A percentile compares a stretch with the other conserved stretches of the same genome.
These are phyloP conservation scores for Sturnus vulgaris DNA, from an alignment of 2,113 vertebrate species.

Conservation along the genomic window DNA sequence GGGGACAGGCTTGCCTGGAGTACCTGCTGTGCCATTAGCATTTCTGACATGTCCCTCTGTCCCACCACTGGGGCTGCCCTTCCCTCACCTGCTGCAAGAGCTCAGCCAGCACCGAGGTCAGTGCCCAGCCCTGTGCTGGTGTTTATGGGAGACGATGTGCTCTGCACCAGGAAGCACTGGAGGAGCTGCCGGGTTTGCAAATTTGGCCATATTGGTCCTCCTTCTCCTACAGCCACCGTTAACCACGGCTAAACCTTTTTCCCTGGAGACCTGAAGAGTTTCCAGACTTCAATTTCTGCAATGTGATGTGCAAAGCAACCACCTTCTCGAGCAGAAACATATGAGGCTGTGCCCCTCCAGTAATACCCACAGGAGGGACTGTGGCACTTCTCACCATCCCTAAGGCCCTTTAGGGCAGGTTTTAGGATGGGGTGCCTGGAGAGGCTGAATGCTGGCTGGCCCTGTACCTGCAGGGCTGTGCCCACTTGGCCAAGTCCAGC, in stretches of 20 bases:
- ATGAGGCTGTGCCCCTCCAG: neutral
- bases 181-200: neutral
- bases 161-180: neutral
- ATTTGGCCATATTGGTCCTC: neutral
- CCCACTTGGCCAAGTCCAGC: neutral
- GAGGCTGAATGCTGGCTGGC: neutral
- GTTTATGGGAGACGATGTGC: neutral
- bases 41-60: neutral
- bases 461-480: neutral
- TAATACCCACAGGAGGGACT: rapidly evolving
- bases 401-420: neutral
- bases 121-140: neutral
- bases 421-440: neutral
- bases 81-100: neutral
- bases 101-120: neutral
- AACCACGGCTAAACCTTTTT: neutral
- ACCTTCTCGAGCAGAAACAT: neutral
- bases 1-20: neutral
- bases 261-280: neutral
- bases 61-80: neutral
- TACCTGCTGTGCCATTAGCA: neutral
- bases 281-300: neutral
- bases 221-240: neutral
- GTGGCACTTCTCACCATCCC: neutral
- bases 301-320: neutral